Evolutionary conservation across 2,797 vertebrate genomes (phyloP), one percentile per base, ranked within the genome.

Genomic region (Micrastur ruficollis): DNA sequence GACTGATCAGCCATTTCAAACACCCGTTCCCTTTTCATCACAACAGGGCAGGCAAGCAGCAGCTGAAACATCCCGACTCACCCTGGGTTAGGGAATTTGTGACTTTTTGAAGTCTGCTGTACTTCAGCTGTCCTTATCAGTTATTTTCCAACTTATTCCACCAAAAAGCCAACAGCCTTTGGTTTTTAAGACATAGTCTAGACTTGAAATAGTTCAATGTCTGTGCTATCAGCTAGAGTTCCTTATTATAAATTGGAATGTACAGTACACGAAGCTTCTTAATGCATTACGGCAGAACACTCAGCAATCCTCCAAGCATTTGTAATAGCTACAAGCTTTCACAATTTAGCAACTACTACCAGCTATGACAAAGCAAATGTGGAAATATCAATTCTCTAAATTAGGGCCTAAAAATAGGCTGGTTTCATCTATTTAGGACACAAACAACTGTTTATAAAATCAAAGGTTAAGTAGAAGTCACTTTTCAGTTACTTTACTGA

Each of bases 371-470:
- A 85, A 80, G 66, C 58, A 87, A 95, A 96, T 84, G 50, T 93
- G 92, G 86, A 97, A 96, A 97, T 93, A 84, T 72, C 96, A 91
- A 81, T 93, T 97, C 72, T 93, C 96, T 89, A 96, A 86, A 94
- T 96, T 81, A 93, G 55, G 78, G 82, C 25, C 94, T 95, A 93
- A 96, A 97, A 97, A 96, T 84, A 96, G 76, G 44, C 36, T 81
- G 89, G 44, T 89, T 96, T 86, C 71, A 63, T 94, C 84, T 89
- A 90, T 96, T 74, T 94, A 72, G 49, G 61, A 78, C 91, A 59
- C 84, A 86, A 74, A 9, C 89, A 85, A 36, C 16, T 97, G 70
- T 95, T 97, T 96, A 91, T 36, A 86, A 96, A 78, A 95, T 80
- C 88, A 95, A 90, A 92, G 91, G 65, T 86, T 95, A 97, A 86